A percentile compares a stretch with the other conserved stretches of the same genome.
phyloP scores from a whole-genome alignment of 2,888 invertebrate genomes.

The Aphodius granarius region DNA sequence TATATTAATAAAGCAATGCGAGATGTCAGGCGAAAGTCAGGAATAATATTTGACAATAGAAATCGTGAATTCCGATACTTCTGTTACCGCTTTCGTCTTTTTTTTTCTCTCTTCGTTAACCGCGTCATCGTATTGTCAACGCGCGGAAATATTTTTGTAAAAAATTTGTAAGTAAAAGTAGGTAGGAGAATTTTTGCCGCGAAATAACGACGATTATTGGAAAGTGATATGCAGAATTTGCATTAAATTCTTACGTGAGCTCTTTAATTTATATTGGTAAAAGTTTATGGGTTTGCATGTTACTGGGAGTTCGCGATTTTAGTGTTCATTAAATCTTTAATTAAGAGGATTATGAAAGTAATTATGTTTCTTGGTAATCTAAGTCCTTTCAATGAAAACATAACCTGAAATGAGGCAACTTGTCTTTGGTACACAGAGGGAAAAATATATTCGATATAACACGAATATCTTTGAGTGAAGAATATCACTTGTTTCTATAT shows the following conservation, averaged over 20 bases:
- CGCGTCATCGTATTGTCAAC: background rate
- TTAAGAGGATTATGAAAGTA: no score
- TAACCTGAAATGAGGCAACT: no score
- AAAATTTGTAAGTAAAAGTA: background rate
- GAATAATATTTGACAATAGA: background rate
- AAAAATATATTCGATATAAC: no score
- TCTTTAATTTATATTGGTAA: background rate
- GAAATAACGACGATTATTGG: background rate
- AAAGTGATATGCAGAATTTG: background rate
- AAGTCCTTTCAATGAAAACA: no score
- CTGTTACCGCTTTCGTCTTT: background rate
- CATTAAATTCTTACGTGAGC: background rate
- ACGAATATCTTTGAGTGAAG: no score
- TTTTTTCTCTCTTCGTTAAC: background rate
- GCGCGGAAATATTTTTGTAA: background rate
- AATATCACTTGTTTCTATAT: no score
- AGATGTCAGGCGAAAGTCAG: background rate
- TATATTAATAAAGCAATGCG: background rate
- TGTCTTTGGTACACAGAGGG: no score
- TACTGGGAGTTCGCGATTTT: background rate
- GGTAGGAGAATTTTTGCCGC: background rate
- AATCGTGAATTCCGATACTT: background rate
- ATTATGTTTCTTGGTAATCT: no score
- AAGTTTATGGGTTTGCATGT: background rate
- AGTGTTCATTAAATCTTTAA: background rate